phyloP scores from a whole-genome alignment of 2,888 invertebrate genomes.

The Ernsta delagoae region DNA sequence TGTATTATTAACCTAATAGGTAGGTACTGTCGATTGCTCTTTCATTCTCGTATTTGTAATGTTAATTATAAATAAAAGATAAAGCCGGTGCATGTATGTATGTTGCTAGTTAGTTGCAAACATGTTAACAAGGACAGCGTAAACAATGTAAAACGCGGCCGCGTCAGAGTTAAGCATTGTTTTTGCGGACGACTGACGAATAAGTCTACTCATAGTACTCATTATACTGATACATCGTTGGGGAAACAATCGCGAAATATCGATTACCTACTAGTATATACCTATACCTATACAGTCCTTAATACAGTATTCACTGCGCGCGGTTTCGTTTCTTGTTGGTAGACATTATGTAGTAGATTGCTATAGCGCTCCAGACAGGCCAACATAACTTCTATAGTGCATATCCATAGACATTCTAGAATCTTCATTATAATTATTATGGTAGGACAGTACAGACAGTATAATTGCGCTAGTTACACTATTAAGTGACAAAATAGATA shows the following conservation, averaged over 20 bases:
- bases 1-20: background rate
- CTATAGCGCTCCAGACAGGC: too few relatives aligned
- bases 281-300: too few relatives aligned
- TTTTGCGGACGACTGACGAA: conserved; percentile 31
- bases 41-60: conserved; percentile 37
- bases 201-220: conserved; percentile 32
- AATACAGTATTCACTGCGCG: background rate
- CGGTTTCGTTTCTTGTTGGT: too few relatives aligned
- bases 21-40: conserved; percentile 15
- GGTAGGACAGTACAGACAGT: too few relatives aligned
- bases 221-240: conserved; percentile 38
- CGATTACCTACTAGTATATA: conserved; percentile 55
- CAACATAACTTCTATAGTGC: too few relatives aligned
- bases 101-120: conserved; percentile 18
- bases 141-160: conserved; percentile 38
- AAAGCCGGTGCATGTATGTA: conserved; percentile 19
- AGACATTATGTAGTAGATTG: too few relatives aligned
- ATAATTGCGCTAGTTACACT: too few relatives aligned
- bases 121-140: conserved; percentile 37
- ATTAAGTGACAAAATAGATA: too few relatives aligned
- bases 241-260: conserved; percentile 69
- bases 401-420: too few relatives aligned
- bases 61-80: conserved; percentile 40
- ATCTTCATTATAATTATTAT: too few relatives aligned
- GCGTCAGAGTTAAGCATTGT: conserved; percentile 38